Percentiles rank a stretch among this genome's conserved stretches.
These are phyloP conservation scores for Heloderma charlesbogerti DNA, from an alignment of 2,113 vertebrate species.

Conservation along the genomic window DNA sequence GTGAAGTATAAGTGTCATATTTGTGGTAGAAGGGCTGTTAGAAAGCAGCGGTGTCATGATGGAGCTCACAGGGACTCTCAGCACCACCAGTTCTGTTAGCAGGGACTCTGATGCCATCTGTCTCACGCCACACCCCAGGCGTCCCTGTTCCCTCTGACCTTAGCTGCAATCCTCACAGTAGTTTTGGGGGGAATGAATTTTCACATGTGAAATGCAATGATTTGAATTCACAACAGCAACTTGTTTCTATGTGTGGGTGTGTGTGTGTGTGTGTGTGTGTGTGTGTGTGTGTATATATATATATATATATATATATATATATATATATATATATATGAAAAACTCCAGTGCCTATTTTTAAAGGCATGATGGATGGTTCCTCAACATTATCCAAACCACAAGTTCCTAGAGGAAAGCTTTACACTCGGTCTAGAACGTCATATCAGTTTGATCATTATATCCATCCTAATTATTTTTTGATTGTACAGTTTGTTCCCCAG, in stretches of 20 bases:
- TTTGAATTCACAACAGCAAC: slow-evolving; percentile 12
- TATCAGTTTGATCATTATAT: slow-evolving; percentile 48
- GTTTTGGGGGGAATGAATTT: too few relatives aligned
- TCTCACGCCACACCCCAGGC: too few relatives aligned
- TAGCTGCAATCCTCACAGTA: too few relatives aligned
- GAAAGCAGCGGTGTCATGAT: too few relatives aligned
- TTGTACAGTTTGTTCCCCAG: slow-evolving; percentile 41
- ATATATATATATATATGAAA: too few relatives aligned
- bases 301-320: too few relatives aligned
- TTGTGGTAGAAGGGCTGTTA: neutral
- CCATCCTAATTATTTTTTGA: slow-evolving; percentile 57
- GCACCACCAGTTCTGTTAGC: too few relatives aligned
- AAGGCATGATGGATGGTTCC: slow-evolving; percentile 28
- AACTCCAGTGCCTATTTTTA: slow-evolving; percentile 14
- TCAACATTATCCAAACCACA: slow-evolving; percentile 38
- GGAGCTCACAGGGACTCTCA: too few relatives aligned
- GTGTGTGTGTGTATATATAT: too few relatives aligned
- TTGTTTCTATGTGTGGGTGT: neutral
- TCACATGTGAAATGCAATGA: neutral
- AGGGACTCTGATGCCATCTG: too few relatives aligned
- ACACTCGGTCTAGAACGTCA: slow-evolving; percentile 8
- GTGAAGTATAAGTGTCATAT: neutral
- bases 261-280: too few relatives aligned
- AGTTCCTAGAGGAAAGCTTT: slow-evolving; percentile 55
- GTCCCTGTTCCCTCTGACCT: too few relatives aligned